Base-by-base conservation (phyloP, 2,113 vertebrate genomes). In the Centropus bengalensis region DNA sequence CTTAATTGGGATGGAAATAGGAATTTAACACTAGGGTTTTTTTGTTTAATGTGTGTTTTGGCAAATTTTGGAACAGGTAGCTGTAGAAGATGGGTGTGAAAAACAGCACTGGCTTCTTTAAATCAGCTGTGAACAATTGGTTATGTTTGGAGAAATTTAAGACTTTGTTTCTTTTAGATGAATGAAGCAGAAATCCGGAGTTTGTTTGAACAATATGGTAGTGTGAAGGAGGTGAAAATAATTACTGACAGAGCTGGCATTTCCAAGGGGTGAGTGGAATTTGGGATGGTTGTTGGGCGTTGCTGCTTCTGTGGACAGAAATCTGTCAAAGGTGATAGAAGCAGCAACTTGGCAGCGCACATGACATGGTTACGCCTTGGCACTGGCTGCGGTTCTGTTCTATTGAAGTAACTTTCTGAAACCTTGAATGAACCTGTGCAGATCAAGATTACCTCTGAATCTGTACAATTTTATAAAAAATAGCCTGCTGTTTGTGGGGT, bases 191-290 rank as follows among this genome's bases (percentile, higher is more conserved):
- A 99, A 98, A 98, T 99, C 91, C 97, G 97, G 55, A 98, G 98
- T 49, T 98, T 99, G 95, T 99, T 99, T 85, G 97, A 97, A 45
- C 97, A 96, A 78, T 99, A 98, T 11, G 99, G 99, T 60, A 56
- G 98, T 55, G 98, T 99, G 44, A 99, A 99, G 94, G 99, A 99
- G 96, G 99, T 99, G 42, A 99, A 99, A 96, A 99, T 99, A 92
- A 99, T 99, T 97, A 99, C 98, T 4, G 99, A 99, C 97, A 98
- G 98, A 77, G 98, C 98, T 86, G 99, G 99, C 66, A 98, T 99
- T 94, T 99, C 99, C 40, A 99, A 99, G 97, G 99, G 99, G 99
- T 99, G 82, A 98, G 98, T 97, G 73, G 59, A 88, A 89, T 2
- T 32, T 18, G 13, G 13, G 66, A 32, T 30, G 18, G 10, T 28